Conservation (phyloP, 2,888 invertebrate genomes). For the Sclerodermus sp. region DNA sequence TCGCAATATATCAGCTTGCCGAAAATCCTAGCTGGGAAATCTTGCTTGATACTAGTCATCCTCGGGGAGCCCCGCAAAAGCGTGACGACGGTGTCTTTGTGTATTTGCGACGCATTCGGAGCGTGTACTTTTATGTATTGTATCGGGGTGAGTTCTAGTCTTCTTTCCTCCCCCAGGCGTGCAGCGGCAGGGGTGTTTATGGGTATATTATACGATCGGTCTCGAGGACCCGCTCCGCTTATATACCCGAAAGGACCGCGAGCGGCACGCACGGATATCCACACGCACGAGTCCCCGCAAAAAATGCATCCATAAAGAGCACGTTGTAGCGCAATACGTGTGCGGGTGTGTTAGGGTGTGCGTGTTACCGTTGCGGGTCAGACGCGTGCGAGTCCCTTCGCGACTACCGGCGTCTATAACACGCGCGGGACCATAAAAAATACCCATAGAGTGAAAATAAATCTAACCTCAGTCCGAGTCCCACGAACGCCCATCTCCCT, state of each 20-base stretch:
- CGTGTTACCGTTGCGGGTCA: conserved; percentile 7
- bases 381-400: conserved; percentile 22
- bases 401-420: conserved; percentile 37
- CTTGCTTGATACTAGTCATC: no score
- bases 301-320: neutral
- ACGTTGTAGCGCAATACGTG: neutral
- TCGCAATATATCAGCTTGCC: conserved; percentile 17
- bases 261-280: neutral
- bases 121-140: no score
- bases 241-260: conserved; percentile 18
- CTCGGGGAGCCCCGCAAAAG: no score
- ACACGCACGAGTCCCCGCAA: neutral
- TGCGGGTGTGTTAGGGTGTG: neutral
- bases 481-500: conserved; percentile 36
- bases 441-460: conserved; percentile 56
- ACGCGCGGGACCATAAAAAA: conserved; percentile 49
- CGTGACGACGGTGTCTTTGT: no score
- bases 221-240: conserved; percentile 27
- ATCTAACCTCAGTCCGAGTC: conserved; percentile 44
- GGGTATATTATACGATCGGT: conserved; percentile 55
- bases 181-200: conserved; percentile 52
- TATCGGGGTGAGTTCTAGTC: conserved; percentile 18
- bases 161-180: conserved; percentile 12
- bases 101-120: no score
- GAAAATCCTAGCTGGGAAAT: conserved; percentile 5